Base-by-base conservation (phyloP, 2,797 vertebrate genomes). In the Capromys pilorides region DNA sequence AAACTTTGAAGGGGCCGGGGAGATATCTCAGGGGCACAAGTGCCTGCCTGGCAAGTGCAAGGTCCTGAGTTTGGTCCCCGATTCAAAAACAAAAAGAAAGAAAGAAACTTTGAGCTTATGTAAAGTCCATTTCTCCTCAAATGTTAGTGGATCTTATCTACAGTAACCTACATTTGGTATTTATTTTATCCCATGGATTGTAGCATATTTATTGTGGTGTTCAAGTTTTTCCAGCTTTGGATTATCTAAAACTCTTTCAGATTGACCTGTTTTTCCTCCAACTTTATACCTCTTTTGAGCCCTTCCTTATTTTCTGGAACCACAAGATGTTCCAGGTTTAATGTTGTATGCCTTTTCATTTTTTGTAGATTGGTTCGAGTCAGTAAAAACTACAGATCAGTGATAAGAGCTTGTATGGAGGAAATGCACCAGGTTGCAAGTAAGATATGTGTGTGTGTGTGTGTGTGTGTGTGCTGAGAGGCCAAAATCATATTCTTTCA, bases 341-440 rank as follows among this genome's bases (percentile, higher is more conserved):
- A 36, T 2, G 16, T 85, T 73, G 6, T 67, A 10, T 81, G 28
- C 18, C 3, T 61, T 95, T 93, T 94, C 96, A 49, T 97, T 93
- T 97, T 95, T 96, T 97, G 54, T 97, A 99, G 99, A 45, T 99
- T 99, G 97, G 99, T 99, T 97, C 99, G 99, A 98, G 99, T 99
- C 94, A 99, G 99, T 98, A 99, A 99, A 98, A 99, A 99, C 98
- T 99, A 99, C 97, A 98, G 99, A 26, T 99, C 99, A 0, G 99
- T 99, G 91, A 99, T 99, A 67, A 98, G 99, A 96, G 99, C 99
- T 13, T 99, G 99, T 93, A 99, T 99, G 99, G 99, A 99, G 92
- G 99, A 99, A 96, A 99, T 99, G 97, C 99, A 99, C 93, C 99
- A 99, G 92, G 98, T 98, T 93, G 99, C 99, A 97, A 97, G 99